Evolutionary conservation across 1,140 invertebrate species (phyloP), one percentile per base, ranked within the genome.

Genomic region (Atopsyche davidsoni): DNA sequence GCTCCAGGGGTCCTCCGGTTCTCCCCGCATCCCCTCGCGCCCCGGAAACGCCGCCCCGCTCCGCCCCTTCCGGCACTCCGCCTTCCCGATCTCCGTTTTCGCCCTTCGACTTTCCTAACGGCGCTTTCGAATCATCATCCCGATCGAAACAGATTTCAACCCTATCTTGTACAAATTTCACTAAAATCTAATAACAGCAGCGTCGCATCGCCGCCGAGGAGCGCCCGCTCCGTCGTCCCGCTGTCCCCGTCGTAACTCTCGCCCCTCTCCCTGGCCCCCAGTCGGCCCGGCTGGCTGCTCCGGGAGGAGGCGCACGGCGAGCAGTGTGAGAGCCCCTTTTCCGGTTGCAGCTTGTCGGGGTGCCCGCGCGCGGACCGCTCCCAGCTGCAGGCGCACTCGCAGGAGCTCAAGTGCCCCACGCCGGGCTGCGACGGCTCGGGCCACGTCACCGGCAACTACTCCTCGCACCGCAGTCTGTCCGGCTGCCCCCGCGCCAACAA

Each of bases 401-500:
- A 74, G 61, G 67, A 72, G 47, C 64, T 92, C 34, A 90, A 91
- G 71, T 96, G 92, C 69, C 92, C 92, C 1, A 92, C 90, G 11
- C 86, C 89, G n/a, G 87, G 87, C 19, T 95, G 86, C 67, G 86
- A 87, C 68, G 84, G 84, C 36, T 87, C 85, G 2, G 89, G 89
- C 22, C 89, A 92, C 65, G 84, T 90, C 1, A 90, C 88, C 4
- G 88, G 88, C 38, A 91, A 91, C 67, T 92, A 90, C 63, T 87
- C 87, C 19, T 91, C 88, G 11, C 89, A 92, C 66, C 78, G 87
- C 61, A 91, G 85, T 67, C 72, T 91, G 28, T 89, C 87, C 6
- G 87, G 87, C 6, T 90, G 88, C 75, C 87, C 87, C 42, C 73
- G 87, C 56, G 90, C 90, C 56, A 92, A 92, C 69, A 93, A 92